Evolutionary conservation across 2,113 vertebrate species (phyloP).

Genomic region (Phrynosoma blainvillii): DNA sequence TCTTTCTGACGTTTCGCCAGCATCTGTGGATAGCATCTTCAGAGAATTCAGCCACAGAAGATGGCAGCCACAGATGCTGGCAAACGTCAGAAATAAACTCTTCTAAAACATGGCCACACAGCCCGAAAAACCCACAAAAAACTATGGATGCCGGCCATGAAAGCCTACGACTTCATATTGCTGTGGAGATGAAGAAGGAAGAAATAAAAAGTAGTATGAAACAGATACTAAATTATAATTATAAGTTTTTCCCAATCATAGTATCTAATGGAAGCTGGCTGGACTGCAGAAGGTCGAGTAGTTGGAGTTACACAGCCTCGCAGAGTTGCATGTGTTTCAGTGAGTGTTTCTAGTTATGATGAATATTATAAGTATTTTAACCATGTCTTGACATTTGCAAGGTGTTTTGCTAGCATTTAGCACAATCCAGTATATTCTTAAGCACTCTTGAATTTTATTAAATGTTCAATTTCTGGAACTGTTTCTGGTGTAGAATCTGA

Average conservation of each 20-base stretch:
- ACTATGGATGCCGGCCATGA: too few relatives aligned
- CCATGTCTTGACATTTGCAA: not conserved
- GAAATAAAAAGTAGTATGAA: not conserved
- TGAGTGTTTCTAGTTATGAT: constrained; percentile 72
- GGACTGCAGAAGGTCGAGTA: constrained; percentile 94
- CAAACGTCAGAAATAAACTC: too few relatives aligned
- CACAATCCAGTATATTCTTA: not conserved
- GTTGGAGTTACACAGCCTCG: constrained; percentile 97
- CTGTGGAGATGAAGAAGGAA: not conserved
- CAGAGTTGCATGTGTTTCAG: constrained; percentile 93
- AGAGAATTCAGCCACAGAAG: too few relatives aligned
- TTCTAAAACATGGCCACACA: too few relatives aligned
- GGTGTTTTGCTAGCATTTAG: not conserved
- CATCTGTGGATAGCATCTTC: too few relatives aligned
- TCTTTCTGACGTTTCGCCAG: too few relatives aligned
- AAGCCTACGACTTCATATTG: not conserved
- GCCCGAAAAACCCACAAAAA: too few relatives aligned
- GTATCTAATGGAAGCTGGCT: constrained; percentile 97
- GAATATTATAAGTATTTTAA: not conserved
- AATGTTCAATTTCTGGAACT: not conserved
- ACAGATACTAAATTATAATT: not conserved
- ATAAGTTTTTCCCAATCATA: constrained; percentile 49
- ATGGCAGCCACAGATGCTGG: too few relatives aligned
- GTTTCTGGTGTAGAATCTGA: not conserved
- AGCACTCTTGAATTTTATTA: not conserved